phyloP scores from a whole-genome alignment of 2,888 invertebrate species.

The Pammene aurita region DNA sequence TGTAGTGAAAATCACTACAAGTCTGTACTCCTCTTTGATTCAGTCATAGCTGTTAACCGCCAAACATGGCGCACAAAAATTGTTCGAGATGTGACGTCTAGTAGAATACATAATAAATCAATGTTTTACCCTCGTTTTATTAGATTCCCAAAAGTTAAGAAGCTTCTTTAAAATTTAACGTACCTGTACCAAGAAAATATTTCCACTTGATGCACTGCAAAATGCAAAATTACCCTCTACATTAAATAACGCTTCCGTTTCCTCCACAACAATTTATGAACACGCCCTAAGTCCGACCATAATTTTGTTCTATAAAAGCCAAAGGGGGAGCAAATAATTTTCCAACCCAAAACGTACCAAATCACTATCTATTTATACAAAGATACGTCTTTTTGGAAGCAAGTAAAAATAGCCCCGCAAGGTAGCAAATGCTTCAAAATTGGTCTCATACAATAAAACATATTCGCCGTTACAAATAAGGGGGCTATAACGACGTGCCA shows the following conservation, averaged over 20 bases:
- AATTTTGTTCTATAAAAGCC: conserved; percentile 65
- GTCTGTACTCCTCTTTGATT: too few relatives aligned
- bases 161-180: too few relatives aligned
- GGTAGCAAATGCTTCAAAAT: conserved; percentile 65
- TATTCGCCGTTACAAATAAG: conserved; percentile 65
- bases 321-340: conserved; percentile 57
- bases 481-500: conserved; percentile 57
- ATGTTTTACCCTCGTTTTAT: too few relatives aligned
- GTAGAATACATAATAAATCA: too few relatives aligned
- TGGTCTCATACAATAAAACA: conserved; percentile 65
- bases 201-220: conserved; percentile 3
- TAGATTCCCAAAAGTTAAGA: too few relatives aligned
- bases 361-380: not conserved
- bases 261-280: conserved; percentile 33
- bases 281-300: conserved; percentile 57
- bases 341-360: not conserved
- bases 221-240: conserved; percentile 33
- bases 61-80: too few relatives aligned
- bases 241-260: conserved; percentile 38
- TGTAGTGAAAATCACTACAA: too few relatives aligned
- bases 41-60: too few relatives aligned
- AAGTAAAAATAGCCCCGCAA: conserved; percentile 46
- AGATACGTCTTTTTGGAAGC: not conserved
- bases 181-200: not conserved
- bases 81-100: too few relatives aligned